Percentiles rank a stretch among this genome's conserved stretches.
These are phyloP conservation scores for Motacilla alba DNA, from an alignment of 2,113 vertebrate genomes.

Conservation along the genomic window DNA sequence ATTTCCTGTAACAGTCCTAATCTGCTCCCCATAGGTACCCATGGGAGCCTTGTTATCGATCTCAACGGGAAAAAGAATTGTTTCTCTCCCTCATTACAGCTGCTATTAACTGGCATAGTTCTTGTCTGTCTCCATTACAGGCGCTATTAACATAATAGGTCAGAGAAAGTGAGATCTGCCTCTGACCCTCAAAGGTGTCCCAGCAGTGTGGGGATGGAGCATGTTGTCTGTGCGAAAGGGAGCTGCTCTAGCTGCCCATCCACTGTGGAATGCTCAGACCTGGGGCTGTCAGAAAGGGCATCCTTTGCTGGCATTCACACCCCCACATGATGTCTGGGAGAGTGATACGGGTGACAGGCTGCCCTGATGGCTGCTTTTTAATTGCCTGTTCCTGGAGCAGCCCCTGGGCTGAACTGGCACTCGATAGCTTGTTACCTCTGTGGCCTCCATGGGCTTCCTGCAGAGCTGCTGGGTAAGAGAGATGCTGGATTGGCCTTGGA, in stretches of 20 bases:
- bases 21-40: not conserved
- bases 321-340: accelerated
- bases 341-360: not conserved
- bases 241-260: not conserved
- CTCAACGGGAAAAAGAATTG: conserved; percentile 36
- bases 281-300: not conserved
- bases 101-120: conserved; percentile 6
- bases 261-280: not conserved
- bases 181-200: not conserved
- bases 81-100: conserved; percentile 2
- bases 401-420: not conserved
- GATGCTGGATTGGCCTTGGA: not conserved
- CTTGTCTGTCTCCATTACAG: not conserved
- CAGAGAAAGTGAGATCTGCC: not conserved
- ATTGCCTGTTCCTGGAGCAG: not conserved
- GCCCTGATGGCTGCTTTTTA: not conserved
- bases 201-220: accelerated
- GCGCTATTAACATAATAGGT: not conserved
- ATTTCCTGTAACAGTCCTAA: conserved; percentile 47
- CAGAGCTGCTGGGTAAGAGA: not conserved
- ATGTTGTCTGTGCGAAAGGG: accelerated
- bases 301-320: not conserved
- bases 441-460: not conserved
- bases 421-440: accelerated
- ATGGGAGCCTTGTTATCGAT: conserved; percentile 30